phyloP scores from a whole-genome alignment of 2,113 vertebrate genomes.

The Ramphastos sulfuratus region DNA sequence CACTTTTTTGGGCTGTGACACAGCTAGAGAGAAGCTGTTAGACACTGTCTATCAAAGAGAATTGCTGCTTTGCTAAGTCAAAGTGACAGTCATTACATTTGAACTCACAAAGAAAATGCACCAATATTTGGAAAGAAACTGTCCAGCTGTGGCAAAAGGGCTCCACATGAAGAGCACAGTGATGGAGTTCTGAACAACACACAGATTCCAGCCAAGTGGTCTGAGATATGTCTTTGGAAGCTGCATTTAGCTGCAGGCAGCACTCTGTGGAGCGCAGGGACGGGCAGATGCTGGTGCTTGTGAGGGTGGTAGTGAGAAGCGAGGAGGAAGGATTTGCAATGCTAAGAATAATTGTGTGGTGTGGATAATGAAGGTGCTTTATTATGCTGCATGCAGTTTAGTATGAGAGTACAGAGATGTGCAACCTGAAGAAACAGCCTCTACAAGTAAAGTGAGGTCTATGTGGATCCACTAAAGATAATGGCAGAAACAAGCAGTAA shows the following conservation, averaged over 20 bases:
- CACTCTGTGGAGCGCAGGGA: fast-evolving
- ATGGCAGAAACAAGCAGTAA: background rate
- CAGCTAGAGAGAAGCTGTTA: background rate
- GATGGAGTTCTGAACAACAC: background rate
- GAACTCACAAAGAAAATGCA: background rate
- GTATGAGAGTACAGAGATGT: no score
- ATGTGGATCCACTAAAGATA: background rate
- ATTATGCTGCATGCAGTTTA: background rate
- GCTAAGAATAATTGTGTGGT: background rate
- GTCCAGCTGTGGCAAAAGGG: background rate
- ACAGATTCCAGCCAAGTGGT: background rate
- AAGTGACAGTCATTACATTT: background rate
- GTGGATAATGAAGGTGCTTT: background rate
- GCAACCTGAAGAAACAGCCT: background rate
- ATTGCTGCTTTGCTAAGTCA: background rate
- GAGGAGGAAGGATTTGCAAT: background rate
- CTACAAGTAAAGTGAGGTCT: background rate
- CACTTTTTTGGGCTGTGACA: background rate
- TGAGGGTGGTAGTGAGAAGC: background rate
- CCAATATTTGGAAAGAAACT: background rate
- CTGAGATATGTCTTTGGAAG: background rate
- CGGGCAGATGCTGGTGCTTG: background rate
- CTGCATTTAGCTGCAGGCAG: background rate
- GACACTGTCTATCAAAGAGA: background rate
- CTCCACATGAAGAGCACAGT: background rate